Evolutionary conservation across 35 echinoderm and acorn worm species (phyloP), one percentile per base, ranked within the genome.

Genomic region (Apostichopus japonicus): DNA sequence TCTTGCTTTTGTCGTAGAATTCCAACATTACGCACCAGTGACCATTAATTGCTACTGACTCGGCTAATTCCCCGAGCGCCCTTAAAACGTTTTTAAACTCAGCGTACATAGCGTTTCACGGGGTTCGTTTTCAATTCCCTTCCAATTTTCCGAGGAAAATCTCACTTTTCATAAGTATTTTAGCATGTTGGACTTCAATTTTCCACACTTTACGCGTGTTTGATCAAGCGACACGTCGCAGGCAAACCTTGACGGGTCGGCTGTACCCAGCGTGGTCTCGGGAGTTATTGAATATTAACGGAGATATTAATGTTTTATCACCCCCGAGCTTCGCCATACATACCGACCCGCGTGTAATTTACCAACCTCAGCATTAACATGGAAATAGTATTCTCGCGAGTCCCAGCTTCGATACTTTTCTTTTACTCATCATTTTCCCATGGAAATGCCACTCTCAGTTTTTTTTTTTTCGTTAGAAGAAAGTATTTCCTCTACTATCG

Each of bases 261-360:
- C 19, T 55, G 51, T 72, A 33, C 76, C 90, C 90, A 33, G 54
- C n/a, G 72, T 55, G 90, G 90, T 78, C 90, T 77, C 86, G 11
- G n/a, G 90, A 91, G 90, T 91, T 94, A 97, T 97, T 93, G 96
- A 97, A 97, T 97, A 97, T 97, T 97, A 97, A 97, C 94, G 92
- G 96, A 88, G 96, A 97, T 97, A 97, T 97, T 92, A 97, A 97
- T 93, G 92, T 97, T 97, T 97, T 90, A 97, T 94, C 91, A 94
- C 90, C 90, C 71, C 53, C 24, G 90, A 91, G 90, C 90, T 91
- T 25, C 19, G 56, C 81, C 56, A 65, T 89, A 89, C 86, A 89
- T 89, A 89, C 27, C 17, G 90, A 59, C 72, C 61, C 90, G 76
- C 73, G 71, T 91, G 90, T 91, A 91, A 91, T 91, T 91, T 91